phyloP scores from a whole-genome alignment of 2,797 vertebrate genomes.

The Phyllotis vaccarum region DNA sequence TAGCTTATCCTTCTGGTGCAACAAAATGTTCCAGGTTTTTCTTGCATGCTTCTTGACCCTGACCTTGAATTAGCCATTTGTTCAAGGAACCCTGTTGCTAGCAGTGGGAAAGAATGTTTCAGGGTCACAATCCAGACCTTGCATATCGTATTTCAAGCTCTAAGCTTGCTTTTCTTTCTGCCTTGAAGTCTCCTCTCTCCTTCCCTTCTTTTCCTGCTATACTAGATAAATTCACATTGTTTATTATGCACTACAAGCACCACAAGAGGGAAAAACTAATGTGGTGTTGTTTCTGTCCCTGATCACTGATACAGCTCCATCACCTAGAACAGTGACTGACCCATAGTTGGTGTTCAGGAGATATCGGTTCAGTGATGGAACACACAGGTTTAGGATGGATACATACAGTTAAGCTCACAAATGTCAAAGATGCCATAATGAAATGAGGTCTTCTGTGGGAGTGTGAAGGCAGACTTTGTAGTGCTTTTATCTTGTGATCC shows the following conservation, averaged over 20 bases:
- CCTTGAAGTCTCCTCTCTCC: not conserved
- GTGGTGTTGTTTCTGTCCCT: not conserved
- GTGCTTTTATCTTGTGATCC: not conserved
- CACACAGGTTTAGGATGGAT: not conserved
- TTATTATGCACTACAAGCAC: not conserved
- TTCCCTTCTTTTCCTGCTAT: not conserved
- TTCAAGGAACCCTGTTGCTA: not conserved
- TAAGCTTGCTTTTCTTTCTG: not conserved
- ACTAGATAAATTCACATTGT: not conserved
- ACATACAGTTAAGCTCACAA: not conserved
- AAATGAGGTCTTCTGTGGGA: not conserved
- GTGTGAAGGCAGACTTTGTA: not conserved
- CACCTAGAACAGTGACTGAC: not conserved
- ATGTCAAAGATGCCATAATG: not conserved
- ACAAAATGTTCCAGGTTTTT: conserved; percentile 52
- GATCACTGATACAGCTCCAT: not conserved
- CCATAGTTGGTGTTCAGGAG: not conserved
- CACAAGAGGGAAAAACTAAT: not conserved
- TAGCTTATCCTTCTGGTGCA: conserved; percentile 29
- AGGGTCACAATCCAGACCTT: conserved; percentile 20
- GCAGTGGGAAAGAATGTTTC: conserved; percentile 28
- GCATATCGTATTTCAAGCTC: conserved; percentile 16
- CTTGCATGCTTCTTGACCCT: conserved; percentile 28
- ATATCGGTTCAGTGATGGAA: not conserved
- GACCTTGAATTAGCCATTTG: conserved; percentile 53